Conservation (phyloP, 1,140 invertebrate genomes). For the Trypoxylus dichotomus region DNA sequence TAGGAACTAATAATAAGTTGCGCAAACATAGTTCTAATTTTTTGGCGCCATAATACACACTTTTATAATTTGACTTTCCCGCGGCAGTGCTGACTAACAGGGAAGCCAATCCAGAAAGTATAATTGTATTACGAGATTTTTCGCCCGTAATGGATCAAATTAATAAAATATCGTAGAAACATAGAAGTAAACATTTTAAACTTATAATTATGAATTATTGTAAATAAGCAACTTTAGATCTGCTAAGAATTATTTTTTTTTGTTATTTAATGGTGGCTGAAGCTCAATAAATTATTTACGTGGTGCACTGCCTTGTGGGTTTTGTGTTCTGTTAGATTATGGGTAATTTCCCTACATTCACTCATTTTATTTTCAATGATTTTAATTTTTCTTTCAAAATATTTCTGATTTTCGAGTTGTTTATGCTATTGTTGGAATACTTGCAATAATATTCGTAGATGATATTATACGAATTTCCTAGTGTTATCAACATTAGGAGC, state of each 20-base stretch:
- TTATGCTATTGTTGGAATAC: background rate
- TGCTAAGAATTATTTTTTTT: background rate
- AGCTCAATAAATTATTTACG: background rate
- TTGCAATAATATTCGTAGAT: too few species aligned
- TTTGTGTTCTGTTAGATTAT: conserved; percentile 31
- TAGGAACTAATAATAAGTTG: too few species aligned
- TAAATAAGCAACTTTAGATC: background rate
- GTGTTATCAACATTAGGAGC: background rate
- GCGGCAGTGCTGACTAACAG: background rate
- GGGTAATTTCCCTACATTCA: conserved; percentile 46
- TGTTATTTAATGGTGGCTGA: background rate
- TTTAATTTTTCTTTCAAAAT: conserved; percentile 24
- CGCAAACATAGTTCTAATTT: too few species aligned
- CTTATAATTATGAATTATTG: too few species aligned
- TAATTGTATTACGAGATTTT: background rate
- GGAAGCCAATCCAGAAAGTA: background rate
- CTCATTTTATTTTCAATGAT: conserved; percentile 33
- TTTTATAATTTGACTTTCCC: background rate
- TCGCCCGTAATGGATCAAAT: background rate
- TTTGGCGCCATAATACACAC: too few species aligned
- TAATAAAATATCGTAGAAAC: background rate
- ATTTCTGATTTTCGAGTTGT: background rate
- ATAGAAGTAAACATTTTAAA: background rate
- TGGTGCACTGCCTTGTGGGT: conserved; percentile 17
- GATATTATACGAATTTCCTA: background rate